These are phyloP conservation scores for Argopecten irradians DNA, from an alignment of 1,140 invertebrate species.

Conservation along the genomic window DNA sequence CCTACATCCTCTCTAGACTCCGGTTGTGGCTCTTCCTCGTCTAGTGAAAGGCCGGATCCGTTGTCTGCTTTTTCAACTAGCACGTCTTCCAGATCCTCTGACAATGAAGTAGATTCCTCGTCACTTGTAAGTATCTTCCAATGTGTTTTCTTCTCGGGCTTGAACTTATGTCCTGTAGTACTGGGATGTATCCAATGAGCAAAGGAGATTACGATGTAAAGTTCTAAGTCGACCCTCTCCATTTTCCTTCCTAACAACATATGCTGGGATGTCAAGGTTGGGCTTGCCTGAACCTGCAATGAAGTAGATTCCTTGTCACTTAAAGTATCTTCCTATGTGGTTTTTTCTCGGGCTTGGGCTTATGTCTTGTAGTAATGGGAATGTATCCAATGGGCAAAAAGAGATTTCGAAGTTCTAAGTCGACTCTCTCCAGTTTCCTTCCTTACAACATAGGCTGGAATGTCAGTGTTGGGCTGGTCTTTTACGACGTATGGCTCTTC, in stretches of 20 bases:
- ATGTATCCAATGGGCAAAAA: slow-evolving; percentile 1
- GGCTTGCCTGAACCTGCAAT: too few species aligned
- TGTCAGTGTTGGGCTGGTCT: neutral
- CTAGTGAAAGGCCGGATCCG: neutral
- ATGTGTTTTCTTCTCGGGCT: neutral
- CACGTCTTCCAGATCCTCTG: neutral
- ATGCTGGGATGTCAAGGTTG: neutral
- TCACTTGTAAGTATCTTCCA: neutral
- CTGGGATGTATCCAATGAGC: neutral
- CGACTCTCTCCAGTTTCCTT: neutral
- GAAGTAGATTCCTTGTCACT: neutral
- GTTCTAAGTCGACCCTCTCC: neutral
- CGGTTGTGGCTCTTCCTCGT: neutral
- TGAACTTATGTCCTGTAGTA: neutral
- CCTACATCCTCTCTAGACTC: neutral
- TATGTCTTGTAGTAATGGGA: neutral
- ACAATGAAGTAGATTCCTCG: neutral
- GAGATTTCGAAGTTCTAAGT: slow-evolving; percentile 8
- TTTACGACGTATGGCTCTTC: slow-evolving; percentile 25
- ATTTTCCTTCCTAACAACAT: neutral
- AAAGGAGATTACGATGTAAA: slow-evolving; percentile 30
- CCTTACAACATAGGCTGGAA: neutral
- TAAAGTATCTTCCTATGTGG: neutral
- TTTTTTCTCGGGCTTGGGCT: neutral
- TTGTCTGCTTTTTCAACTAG: neutral